Evolutionary conservation across 2,888 invertebrate genomes (phyloP).

Genomic region (Scaptomyza flava): DNA sequence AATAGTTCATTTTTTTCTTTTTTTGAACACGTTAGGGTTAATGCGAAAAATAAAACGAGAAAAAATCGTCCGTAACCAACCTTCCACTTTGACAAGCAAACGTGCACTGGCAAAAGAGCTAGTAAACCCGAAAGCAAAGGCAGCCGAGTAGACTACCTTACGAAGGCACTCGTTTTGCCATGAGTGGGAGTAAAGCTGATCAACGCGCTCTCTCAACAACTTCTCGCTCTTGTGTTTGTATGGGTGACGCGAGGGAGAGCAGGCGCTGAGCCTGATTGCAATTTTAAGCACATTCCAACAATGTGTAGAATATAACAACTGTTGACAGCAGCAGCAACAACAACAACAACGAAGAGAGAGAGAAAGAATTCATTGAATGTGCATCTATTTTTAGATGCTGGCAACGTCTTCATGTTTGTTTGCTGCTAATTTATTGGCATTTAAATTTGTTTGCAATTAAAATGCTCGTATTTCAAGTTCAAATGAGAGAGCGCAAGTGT

Average conservation of each 20-base stretch:
- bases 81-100: no score
- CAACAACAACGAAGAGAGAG: neutral
- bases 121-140: no score
- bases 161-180: no score
- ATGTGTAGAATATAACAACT: neutral
- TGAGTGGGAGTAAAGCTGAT: conserved; percentile 10
- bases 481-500: conserved; percentile 63
- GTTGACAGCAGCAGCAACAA: neutral
- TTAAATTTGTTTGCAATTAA: conserved; percentile 61
- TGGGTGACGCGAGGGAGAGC: neutral
- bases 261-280: conserved; percentile 12
- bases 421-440: conserved; percentile 52
- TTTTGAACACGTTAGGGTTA: no score
- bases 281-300: conserved; percentile 11
- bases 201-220: neutral
- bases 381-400: conserved; percentile 29
- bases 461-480: conserved; percentile 65
- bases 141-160: no score
- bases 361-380: conserved; percentile 6
- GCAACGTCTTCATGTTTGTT: conserved; percentile 12
- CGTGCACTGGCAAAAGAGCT: no score
- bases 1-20: no score
- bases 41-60: no score
- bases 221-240: neutral
- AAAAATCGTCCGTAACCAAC: no score